Evolutionary conservation across 2,113 vertebrate species (phyloP).

Genomic region (Rhabdornis inornatus): DNA sequence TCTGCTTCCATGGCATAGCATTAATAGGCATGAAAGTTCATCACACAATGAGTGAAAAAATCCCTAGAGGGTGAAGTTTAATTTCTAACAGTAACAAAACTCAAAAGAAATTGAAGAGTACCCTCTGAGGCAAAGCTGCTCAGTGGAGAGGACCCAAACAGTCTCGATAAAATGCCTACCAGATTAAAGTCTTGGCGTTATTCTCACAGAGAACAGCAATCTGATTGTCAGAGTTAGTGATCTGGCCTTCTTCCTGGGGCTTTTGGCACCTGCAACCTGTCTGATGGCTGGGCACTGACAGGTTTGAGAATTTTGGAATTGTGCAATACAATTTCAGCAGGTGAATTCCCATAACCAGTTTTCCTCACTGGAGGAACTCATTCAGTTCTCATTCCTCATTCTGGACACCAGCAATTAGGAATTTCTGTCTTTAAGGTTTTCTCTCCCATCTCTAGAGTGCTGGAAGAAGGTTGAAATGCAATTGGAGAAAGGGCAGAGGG

Average conservation of each 20-base stretch:
- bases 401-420: background rate
- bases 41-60: background rate
- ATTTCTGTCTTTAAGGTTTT: background rate
- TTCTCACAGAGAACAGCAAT: background rate
- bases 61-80: background rate
- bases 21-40: background rate
- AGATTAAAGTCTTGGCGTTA: background rate
- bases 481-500: background rate
- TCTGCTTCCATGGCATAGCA: background rate
- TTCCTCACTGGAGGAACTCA: background rate
- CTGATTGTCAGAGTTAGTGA: background rate
- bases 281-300: background rate
- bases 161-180: background rate
- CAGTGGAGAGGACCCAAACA: background rate
- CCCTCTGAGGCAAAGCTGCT: background rate
- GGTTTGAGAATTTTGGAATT: background rate
- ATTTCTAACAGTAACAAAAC: background rate
- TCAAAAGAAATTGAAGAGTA: background rate
- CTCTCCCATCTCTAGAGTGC: background rate
- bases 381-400: background rate
- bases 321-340: accelerated
- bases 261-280: background rate
- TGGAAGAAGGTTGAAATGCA: background rate
- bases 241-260: background rate
- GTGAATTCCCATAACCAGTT: background rate